A percentile compares a stretch with the other conserved stretches of the same genome.
Conservation (phyloP, 2,888 invertebrate species). For the Cosmia trapezina region DNA sequence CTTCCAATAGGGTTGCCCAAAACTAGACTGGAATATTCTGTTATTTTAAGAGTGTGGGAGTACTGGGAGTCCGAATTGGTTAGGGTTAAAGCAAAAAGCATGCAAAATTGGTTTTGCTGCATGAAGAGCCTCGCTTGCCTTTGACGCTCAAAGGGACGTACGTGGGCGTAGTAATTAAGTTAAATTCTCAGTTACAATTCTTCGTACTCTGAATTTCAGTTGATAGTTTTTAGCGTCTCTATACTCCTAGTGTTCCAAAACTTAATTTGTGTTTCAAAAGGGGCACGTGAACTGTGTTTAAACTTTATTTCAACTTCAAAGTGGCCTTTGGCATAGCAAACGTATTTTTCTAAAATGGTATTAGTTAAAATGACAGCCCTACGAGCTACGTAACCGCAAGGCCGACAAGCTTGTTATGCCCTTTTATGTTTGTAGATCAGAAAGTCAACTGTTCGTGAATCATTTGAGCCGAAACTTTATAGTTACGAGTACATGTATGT, state of each 20-base stretch:
- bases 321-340: neutral
- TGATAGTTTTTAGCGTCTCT: neutral
- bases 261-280: conserved; percentile 18
- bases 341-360: neutral
- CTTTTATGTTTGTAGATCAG: conserved; percentile 65
- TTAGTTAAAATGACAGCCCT: conserved; percentile 31
- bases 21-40: conserved; percentile 10
- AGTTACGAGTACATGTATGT: conserved; percentile 35
- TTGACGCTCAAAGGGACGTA: conserved; percentile 36
- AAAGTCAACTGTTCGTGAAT: conserved; percentile 62
- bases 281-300: neutral
- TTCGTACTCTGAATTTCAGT: conserved; percentile 11
- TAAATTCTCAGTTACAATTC: conserved; percentile 11
- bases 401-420: conserved; percentile 57
- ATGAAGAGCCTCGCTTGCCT: conserved; percentile 16
- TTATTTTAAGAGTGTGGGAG: conserved; percentile 3
- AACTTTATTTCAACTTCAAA: conserved; percentile 22
- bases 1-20: conserved; percentile 46
- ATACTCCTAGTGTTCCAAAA: conserved; percentile 1
- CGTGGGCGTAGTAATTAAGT: conserved; percentile 25
- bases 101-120: conserved; percentile 36
- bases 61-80: neutral
- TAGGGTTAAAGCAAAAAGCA: conserved; percentile 23
- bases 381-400: conserved; percentile 54
- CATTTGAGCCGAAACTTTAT: conserved; percentile 55